Conservation (phyloP, 23 tunicate genomes). For the Corella eumyota region DNA sequence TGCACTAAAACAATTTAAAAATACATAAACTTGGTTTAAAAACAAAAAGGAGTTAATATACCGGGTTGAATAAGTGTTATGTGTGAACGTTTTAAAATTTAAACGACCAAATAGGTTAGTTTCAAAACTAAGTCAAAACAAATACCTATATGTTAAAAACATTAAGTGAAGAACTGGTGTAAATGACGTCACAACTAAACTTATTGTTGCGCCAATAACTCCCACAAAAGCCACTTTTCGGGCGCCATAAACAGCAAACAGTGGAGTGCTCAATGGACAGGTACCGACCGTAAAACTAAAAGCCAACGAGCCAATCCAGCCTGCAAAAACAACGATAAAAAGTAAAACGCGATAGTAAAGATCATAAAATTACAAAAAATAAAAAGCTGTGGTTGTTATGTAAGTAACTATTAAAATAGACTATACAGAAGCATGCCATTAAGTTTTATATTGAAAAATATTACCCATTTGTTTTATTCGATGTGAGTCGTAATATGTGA, state of each 20-base stretch:
- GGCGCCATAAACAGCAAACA: conserved; percentile 35
- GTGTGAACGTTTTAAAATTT: no score
- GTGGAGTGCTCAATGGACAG: conserved; percentile 67
- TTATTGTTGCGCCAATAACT: conserved; percentile 33
- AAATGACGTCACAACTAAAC: conserved; percentile 53
- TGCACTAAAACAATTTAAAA: conserved; percentile 50
- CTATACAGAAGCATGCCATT: no score
- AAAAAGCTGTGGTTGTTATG: not conserved
- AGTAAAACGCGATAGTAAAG: not conserved
- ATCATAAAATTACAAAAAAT: not conserved
- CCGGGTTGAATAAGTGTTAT: not conserved
- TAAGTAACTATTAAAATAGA: not conserved
- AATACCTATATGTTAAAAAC: conserved; percentile 75
- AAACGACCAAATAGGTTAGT: no score
- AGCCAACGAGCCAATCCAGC: conserved; percentile 77
- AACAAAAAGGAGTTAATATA: not conserved
- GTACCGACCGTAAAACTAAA: conserved; percentile 80
- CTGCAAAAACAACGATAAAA: conserved; percentile 10
- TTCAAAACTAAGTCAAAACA: no score
- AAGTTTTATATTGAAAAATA: no score
- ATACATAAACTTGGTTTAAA: no score
- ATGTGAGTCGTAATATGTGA: no score
- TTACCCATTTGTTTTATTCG: no score
- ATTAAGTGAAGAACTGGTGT: conserved; percentile 40
- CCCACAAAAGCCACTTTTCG: conserved; percentile 46